Percentiles rank a stretch among this genome's conserved stretches.
These are phyloP conservation scores for Ochropacha duplaris DNA, from an alignment of 2,888 invertebrate species.

Conservation along the genomic window DNA sequence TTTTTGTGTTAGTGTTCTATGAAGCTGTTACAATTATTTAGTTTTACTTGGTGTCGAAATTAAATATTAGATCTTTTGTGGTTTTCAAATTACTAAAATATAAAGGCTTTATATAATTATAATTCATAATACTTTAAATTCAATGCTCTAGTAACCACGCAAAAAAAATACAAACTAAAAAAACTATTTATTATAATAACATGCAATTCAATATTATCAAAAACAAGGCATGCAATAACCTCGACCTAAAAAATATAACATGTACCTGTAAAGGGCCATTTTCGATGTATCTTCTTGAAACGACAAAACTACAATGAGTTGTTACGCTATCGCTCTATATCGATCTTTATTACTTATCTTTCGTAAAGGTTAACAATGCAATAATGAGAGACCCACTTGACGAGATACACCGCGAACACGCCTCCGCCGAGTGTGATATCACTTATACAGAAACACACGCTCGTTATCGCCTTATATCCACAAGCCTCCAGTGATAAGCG, in stretches of 20 bases:
- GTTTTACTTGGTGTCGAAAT: no score
- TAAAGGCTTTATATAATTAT: no score
- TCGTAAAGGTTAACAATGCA: slow-evolving; percentile 51
- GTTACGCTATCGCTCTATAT: slow-evolving; percentile 26
- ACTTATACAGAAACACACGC: slow-evolving; percentile 65
- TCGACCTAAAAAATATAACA: slow-evolving; percentile 23
- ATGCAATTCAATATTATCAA: slow-evolving; percentile 9
- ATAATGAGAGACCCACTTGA: slow-evolving; percentile 43
- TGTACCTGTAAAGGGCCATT: slow-evolving; percentile 76
- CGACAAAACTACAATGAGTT: slow-evolving; percentile 39
- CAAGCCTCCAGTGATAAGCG: slow-evolving; percentile 63
- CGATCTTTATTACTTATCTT: slow-evolving; percentile 39
- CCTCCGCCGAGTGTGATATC: slow-evolving; percentile 72
- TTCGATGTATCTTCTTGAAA: slow-evolving; percentile 46
- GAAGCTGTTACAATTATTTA: no score
- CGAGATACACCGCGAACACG: slow-evolving; percentile 61
- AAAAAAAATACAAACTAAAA: slow-evolving; percentile 6
- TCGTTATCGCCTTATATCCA: slow-evolving; percentile 76
- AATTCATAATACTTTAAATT: no score
- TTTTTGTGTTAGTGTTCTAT: no score
- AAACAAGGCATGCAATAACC: slow-evolving; percentile 3
- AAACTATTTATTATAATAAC: slow-evolving; percentile 9
- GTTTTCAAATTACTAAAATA: not conserved
- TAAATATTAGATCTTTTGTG: no score
- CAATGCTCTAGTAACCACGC: no score